Percentiles rank a stretch among this genome's conserved stretches.
Conservation (phyloP, 2,797 vertebrate species). For the Synanceia verrucosa region DNA sequence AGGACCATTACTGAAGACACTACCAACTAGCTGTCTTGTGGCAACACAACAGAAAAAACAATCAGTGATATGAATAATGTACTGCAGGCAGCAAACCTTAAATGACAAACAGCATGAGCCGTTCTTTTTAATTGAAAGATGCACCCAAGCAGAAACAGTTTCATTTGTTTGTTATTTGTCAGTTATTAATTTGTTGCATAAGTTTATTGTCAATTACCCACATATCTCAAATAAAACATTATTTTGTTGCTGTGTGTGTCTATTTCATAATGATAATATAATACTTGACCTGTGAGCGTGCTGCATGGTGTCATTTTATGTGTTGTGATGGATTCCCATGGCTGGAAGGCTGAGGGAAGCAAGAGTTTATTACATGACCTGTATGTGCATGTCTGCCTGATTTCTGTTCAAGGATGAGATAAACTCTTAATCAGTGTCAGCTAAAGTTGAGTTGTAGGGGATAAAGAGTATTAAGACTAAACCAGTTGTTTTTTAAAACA, state of each 20-base stretch:
- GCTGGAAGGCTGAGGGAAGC: slow-evolving; percentile 57
- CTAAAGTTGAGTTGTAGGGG: slow-evolving; percentile 32
- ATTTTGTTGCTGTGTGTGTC: slow-evolving; percentile 20
- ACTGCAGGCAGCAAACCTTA: slow-evolving; percentile 10
- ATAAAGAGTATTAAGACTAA: slow-evolving; percentile 29
- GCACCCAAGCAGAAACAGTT: not conserved
- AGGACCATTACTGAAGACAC: slow-evolving; percentile 23
- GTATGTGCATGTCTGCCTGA: slow-evolving; percentile 59
- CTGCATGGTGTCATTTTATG: slow-evolving; percentile 54
- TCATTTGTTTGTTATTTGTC: not conserved
- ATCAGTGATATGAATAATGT: slow-evolving; percentile 8
- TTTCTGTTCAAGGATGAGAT: slow-evolving; percentile 19
- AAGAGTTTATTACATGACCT: slow-evolving; percentile 62
- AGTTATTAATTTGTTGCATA: not conserved
- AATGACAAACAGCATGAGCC: not conserved
- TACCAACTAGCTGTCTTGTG: slow-evolving; percentile 22
- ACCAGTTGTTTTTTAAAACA: too few species aligned
- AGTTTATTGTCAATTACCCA: not conserved
- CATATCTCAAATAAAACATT: not conserved
- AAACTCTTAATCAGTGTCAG: slow-evolving; percentile 48
- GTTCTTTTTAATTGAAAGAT: not conserved
- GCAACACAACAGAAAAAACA: slow-evolving; percentile 27
- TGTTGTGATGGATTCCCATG: slow-evolving; percentile 61
- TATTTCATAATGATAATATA: slow-evolving; percentile 22
- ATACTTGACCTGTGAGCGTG: slow-evolving; percentile 37